phyloP scores from a whole-genome alignment of 2,888 invertebrate genomes.

The Eilema caniola region DNA sequence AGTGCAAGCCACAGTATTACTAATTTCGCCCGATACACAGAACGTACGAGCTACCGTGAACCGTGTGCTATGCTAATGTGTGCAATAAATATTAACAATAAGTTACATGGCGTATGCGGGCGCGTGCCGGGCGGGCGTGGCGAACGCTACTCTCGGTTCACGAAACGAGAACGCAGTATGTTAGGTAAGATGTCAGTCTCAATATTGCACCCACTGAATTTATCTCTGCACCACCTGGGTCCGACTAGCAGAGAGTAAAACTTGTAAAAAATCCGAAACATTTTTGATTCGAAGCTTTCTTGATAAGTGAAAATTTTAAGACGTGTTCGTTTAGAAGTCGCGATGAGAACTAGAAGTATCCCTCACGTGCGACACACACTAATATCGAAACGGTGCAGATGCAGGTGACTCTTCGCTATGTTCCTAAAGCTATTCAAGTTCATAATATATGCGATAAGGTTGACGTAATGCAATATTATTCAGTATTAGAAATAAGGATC shows the following conservation, averaged over 20 bases:
- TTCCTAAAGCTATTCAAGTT: slow-evolving; percentile 16
- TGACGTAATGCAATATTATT: neutral
- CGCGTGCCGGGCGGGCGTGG: neutral
- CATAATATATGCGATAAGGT: neutral
- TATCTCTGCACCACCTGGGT: no score
- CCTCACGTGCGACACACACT: slow-evolving; percentile 5
- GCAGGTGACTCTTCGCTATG: slow-evolving; percentile 24
- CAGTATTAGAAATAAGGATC: neutral
- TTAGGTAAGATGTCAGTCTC: no score
- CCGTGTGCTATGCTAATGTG: slow-evolving; percentile 17
- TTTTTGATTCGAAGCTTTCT: no score
- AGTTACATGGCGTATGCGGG: neutral
- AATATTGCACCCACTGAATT: no score
- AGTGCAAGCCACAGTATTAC: neutral
- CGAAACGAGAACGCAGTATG: neutral
- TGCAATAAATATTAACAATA: slow-evolving; percentile 19
- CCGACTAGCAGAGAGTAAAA: no score
- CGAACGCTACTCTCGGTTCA: neutral
- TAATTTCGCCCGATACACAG: neutral
- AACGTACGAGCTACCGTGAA: neutral
- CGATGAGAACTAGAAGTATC: neutral
- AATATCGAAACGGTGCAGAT: slow-evolving; percentile 16
- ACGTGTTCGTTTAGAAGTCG: neutral
- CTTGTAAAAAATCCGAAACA: no score
- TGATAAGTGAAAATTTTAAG: neutral